Base-by-base conservation (phyloP, 2,797 vertebrate genomes). In the Helostoma temminkii region DNA sequence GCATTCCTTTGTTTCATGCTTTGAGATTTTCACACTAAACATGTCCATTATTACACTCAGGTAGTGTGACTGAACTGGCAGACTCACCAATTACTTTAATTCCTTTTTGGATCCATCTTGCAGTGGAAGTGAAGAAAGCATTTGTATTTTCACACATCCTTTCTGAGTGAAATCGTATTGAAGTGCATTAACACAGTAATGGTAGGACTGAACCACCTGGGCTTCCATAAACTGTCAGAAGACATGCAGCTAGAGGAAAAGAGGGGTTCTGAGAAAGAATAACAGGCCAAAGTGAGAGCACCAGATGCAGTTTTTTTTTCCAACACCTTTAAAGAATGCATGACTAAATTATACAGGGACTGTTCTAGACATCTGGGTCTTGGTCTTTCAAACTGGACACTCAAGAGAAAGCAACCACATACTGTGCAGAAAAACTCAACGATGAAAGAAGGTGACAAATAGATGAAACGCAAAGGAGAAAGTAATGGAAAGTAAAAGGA, bases 271-370 rank as follows among this genome's bases (percentile, higher is more conserved):
- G 21, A 77, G 48, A 52, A 53, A 55, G 57, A 73, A 71, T 69
- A 79, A 67, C 70, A 70, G 71, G 55, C 15, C 7, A 75, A 71
- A 74, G 69, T 19, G 67, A 78, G 70, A 41, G 67, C 66, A 30
- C 70, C 76, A 78, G 66, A 83, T 77, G 74, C 84, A 84, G 78
- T 78, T 87, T 87, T 87, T n/a, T 90, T 87, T 84, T 87, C 47
- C 64, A 78, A 88, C 83, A 88, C 82, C 84, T 82, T 76, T 70
- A 75, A 83, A 69, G 85, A 89, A 85, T 76, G 80, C 78, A 68
- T 84, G 83, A 83, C 87, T 74, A 86, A 79, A 82, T 86, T 74
- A 86, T 65, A 75, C 79, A 55, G 73, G 53, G 70, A 80, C 32
- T n/a, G 37, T 73, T 78, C 67, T 46, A 66, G 68, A 84, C 86